phyloP scores from a whole-genome alignment of 2,797 vertebrate species.

The Argya squamiceps region DNA sequence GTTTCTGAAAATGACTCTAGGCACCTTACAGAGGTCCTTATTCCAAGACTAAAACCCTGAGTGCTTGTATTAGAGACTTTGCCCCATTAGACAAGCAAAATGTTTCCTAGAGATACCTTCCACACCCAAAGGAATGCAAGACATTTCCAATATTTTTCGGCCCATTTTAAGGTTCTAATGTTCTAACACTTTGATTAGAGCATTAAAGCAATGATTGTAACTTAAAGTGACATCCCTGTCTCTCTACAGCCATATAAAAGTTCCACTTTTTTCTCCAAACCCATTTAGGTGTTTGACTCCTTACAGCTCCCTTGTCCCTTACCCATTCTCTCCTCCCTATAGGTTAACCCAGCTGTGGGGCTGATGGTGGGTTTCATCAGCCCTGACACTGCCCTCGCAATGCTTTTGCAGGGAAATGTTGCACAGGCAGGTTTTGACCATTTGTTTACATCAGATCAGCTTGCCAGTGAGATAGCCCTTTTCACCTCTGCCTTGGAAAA shows the following conservation, averaged over 20 bases:
- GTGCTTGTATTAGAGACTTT: not conserved
- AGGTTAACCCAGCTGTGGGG: not conserved
- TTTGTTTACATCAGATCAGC: not conserved
- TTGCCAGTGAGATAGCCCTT: not conserved
- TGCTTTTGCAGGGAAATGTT: not conserved
- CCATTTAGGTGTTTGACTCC: not conserved
- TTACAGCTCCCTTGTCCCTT: not conserved
- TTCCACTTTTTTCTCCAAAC: not conserved
- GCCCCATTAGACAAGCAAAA: not conserved
- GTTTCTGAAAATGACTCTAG: not conserved
- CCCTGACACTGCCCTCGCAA: not conserved
- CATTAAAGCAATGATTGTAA: not conserved
- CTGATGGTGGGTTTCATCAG: not conserved
- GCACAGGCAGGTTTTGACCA: not conserved
- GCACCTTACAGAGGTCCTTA: not conserved
- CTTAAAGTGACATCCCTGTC: not conserved
- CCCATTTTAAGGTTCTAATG: not conserved
- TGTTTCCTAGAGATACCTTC: not conserved
- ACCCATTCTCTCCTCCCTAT: not conserved
- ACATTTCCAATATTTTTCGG: not conserved
- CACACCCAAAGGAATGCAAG: not conserved
- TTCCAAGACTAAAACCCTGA: fast-evolving
- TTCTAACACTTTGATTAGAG: not conserved
- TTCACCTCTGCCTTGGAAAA: not conserved
- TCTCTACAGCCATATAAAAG: not conserved